A percentile compares a stretch with the other conserved stretches of the same genome.
Evolutionary conservation across 2,113 vertebrate genomes (phyloP).

Genomic region (Archocentrus centrarchus): DNA sequence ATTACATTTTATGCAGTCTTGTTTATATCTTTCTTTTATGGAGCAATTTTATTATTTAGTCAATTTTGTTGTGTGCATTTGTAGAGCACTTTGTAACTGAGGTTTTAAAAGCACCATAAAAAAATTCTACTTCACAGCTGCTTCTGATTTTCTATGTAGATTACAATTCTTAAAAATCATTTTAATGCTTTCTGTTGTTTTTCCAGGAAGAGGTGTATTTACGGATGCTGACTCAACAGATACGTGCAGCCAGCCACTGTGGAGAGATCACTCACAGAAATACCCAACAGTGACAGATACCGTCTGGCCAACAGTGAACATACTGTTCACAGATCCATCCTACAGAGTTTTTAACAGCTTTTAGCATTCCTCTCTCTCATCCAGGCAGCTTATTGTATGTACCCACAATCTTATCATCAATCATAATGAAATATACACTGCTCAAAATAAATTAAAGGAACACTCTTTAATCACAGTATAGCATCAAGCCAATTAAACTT

Average conservation of each 20-base stretch:
- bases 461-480: no score
- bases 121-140: not conserved
- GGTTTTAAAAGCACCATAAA: constrained; percentile 18
- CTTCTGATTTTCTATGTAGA: constrained; percentile 1
- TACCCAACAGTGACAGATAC: constrained; percentile 39
- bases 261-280: constrained; percentile 45
- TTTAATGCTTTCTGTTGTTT: not conserved
- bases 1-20: constrained; percentile 11
- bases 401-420: no score
- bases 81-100: constrained; percentile 21
- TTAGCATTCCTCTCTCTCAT: constrained; percentile 12
- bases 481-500: not conserved
- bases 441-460: no score
- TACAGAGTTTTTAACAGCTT: constrained; percentile 31
- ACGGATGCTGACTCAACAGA: constrained; percentile 46
- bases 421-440: no score
- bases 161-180: constrained; percentile 12
- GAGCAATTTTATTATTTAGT: constrained; percentile 22
- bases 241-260: constrained; percentile 28
- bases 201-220: constrained; percentile 16
- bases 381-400: not conserved
- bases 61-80: constrained; percentile 1
- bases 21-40: constrained; percentile 24
- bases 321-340: constrained; percentile 12
- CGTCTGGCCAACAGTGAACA: constrained; percentile 38